These are phyloP conservation scores for Griposia aprilina DNA, from an alignment of 2,888 invertebrate genomes.

Conservation along the genomic window DNA sequence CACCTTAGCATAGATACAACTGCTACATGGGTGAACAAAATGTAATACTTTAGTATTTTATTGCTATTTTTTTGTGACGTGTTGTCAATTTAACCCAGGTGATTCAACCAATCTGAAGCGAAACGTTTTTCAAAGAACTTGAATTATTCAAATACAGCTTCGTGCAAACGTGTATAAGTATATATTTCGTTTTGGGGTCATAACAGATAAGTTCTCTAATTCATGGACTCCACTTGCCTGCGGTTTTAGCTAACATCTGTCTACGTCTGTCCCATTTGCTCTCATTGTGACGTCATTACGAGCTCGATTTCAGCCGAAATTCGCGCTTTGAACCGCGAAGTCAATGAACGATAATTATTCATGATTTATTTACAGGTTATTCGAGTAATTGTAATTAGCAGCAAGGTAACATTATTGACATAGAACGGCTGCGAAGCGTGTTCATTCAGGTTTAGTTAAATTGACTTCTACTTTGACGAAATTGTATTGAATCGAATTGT, in stretches of 20 bases:
- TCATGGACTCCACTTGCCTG: slow-evolving; percentile 33
- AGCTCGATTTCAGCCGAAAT: slow-evolving; percentile 4
- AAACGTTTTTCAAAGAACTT: slow-evolving; percentile 39
- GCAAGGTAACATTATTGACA: slow-evolving; percentile 12
- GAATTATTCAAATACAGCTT: slow-evolving; percentile 18
- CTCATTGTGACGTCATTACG: slow-evolving; percentile 47
- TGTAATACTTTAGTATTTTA: no score
- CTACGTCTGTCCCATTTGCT: slow-evolving; percentile 33
- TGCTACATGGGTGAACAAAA: slow-evolving; percentile 16
- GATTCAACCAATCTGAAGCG: slow-evolving; percentile 12
- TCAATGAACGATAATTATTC: slow-evolving; percentile 40
- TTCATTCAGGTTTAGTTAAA: slow-evolving; percentile 26
- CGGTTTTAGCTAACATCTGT: slow-evolving; percentile 55
- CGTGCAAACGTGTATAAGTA: slow-evolving; percentile 53
- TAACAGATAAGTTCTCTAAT: slow-evolving; percentile 55
- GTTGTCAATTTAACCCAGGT: slow-evolving; percentile 1
- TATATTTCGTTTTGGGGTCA: slow-evolving; percentile 62
- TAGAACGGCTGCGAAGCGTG: background rate
- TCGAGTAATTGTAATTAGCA: slow-evolving; percentile 32
- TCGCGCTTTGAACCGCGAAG: slow-evolving; percentile 5
- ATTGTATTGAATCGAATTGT: slow-evolving; percentile 3
- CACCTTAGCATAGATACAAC: slow-evolving; percentile 33
- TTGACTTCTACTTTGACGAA: slow-evolving; percentile 1
- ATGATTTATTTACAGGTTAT: slow-evolving; percentile 35
- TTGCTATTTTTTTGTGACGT: background rate